A percentile compares a stretch with the other conserved stretches of the same genome.
Evolutionary conservation across 2,888 invertebrate genomes (phyloP).

Genomic region (Diarsia mendica): DNA sequence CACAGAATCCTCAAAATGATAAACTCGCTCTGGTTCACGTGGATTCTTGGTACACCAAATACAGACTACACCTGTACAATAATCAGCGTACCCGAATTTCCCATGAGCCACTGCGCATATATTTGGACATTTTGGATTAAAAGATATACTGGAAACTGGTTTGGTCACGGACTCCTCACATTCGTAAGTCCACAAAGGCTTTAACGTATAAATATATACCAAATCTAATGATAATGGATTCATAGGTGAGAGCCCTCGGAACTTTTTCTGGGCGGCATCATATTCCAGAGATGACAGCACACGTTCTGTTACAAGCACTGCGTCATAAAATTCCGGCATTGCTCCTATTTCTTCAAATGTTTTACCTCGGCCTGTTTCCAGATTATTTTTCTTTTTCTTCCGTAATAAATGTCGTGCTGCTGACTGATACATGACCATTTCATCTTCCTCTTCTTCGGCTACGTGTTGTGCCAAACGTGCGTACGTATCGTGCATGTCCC

Average conservation of each 20-base stretch:
- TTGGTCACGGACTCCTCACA: slow-evolving; percentile 86
- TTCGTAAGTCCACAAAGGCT: slow-evolving; percentile 92
- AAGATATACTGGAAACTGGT: slow-evolving; percentile 91
- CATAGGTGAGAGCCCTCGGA: slow-evolving; percentile 91
- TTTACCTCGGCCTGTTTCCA: slow-evolving; percentile 65
- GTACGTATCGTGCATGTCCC: slow-evolving; percentile 95
- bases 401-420: slow-evolving; percentile 78
- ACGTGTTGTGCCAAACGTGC: slow-evolving; percentile 80
- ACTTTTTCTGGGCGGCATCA: slow-evolving; percentile 92
- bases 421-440: slow-evolving; percentile 86
- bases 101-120: slow-evolving; percentile 95
- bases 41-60: slow-evolving; percentile 96
- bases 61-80: slow-evolving; percentile 91
- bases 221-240: slow-evolving; percentile 92
- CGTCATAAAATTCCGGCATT: slow-evolving; percentile 89
- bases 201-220: slow-evolving; percentile 92
- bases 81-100: slow-evolving; percentile 90
- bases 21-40: slow-evolving; percentile 93
- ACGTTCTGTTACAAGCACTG: slow-evolving; percentile 92
- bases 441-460: slow-evolving; percentile 80
- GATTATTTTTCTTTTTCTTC: slow-evolving; percentile 70
- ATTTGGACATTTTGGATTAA: slow-evolving; percentile 92
- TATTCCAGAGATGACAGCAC: slow-evolving; percentile 93
- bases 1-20: slow-evolving; percentile 91
- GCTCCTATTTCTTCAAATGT: slow-evolving; percentile 77